Base-by-base conservation (phyloP, 2,888 invertebrate species). In the Hofmannophila pseudospretella region DNA sequence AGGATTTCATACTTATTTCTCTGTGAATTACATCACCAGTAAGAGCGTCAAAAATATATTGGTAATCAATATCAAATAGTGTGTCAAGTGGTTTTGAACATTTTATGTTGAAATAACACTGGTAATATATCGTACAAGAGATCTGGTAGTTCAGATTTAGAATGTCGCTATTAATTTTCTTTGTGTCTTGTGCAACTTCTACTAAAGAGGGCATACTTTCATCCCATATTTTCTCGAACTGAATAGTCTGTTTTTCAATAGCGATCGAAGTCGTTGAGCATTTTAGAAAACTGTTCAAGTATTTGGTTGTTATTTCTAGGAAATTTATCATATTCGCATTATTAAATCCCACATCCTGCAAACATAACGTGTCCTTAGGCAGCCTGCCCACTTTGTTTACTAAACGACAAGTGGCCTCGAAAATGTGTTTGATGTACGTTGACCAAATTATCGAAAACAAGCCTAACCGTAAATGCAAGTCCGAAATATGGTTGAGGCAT, bases 391-490 rank as follows among this genome's bases (percentile, higher is more conserved):
- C 90, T 80, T 93, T 96, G 58, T 94, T 94, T 47, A 92, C 90
- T 11, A 96, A 82, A 51, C 93, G 92, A 42, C 93, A 92, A 12
- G 91, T 88, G 1, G 91, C 88, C 78, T 96, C 94, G 58, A 96
- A 90, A 10, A 91, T 88, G 55, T 94, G 93, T 61, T 92, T 93
- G n/a, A 97, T 80, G 59, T 96, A 95, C 35, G 95, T 93, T 34
- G 93, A 93, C 97, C 97, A 98, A 50, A 97, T 88, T 64, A 98
- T 90, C 45, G 92, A 92, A 58, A 93, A 94, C 34, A 97, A 86
- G 5, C 97, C 97, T 80, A 93, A 91, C 46, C 89, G 87, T 52
- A 94, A 87, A 46, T 90, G 89, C 19, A 89, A 78, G 69, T 92
- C 90, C 9, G 90, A 89, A 57, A 95, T 90, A 46, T 88, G 84